Percentiles rank a stretch among this genome's conserved stretches.
phyloP scores from a whole-genome alignment of 2,888 invertebrate species.

The Rhagonycha lutea region DNA sequence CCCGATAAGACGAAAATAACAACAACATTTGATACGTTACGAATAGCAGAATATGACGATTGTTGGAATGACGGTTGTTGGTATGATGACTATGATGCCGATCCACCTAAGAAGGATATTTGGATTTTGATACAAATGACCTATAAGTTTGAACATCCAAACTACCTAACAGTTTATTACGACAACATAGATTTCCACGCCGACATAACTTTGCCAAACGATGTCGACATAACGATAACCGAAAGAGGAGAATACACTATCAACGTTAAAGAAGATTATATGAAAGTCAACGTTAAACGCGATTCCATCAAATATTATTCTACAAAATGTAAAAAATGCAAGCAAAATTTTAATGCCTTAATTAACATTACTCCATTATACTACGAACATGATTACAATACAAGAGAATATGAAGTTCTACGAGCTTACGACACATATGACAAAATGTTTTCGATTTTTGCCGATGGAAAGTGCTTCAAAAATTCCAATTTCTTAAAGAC shows the following conservation, averaged over 20 bases:
- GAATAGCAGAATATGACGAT: background rate
- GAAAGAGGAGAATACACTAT: background rate
- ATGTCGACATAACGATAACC: background rate
- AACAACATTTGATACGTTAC: conserved; percentile 11
- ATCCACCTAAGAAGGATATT: background rate
- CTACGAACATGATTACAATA: background rate
- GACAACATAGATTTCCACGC: background rate
- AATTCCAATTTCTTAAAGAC: background rate
- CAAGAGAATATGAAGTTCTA: background rate
- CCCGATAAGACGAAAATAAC: conserved; percentile 25
- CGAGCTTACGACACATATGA: conserved; percentile 10
- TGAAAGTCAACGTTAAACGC: background rate
- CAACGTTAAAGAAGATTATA: background rate
- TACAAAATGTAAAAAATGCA: conserved; percentile 1
- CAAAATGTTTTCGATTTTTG: conserved; percentile 8
- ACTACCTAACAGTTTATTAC: conserved; percentile 14
- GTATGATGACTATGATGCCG: background rate
- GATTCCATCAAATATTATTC: background rate
- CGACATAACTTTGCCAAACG: background rate
- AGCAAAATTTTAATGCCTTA: background rate
- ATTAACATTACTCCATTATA: conserved; percentile 7
- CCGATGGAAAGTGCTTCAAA: conserved; percentile 7
- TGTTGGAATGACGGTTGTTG: background rate
- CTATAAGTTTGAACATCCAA: conserved; percentile 31
- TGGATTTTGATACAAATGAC: conserved; percentile 15